These are phyloP conservation scores for Leptopterna dolabrata DNA, from an alignment of 2,888 invertebrate genomes.

Conservation along the genomic window DNA sequence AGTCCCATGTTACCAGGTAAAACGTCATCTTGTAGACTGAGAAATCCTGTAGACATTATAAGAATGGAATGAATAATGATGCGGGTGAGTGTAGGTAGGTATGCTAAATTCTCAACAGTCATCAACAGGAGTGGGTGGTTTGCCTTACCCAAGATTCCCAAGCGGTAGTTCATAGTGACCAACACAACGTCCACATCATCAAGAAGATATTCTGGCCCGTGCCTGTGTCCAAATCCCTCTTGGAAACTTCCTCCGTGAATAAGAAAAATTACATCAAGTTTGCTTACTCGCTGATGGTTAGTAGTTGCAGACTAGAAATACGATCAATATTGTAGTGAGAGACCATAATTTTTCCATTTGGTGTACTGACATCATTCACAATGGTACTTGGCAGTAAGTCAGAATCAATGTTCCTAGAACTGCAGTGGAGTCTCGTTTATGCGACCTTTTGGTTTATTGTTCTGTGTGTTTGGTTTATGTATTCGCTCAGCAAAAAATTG, in stretches of 20 bases:
- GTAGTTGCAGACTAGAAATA: no score
- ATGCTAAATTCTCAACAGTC: not conserved
- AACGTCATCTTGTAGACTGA: conserved; percentile 77
- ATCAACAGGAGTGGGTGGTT: not conserved
- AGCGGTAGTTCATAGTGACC: conserved; percentile 32
- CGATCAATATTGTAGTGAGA: no score
- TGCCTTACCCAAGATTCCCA: conserved; percentile 20
- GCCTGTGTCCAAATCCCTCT: not conserved
- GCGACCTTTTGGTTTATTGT: no score
- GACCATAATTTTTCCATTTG: no score
- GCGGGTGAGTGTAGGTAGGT: not conserved
- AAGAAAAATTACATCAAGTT: not conserved
- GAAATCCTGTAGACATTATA: conserved; percentile 71
- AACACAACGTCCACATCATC: conserved; percentile 18
- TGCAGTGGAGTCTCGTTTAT: no score
- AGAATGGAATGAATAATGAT: not conserved
- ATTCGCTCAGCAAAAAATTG: no score
- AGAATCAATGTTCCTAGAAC: no score
- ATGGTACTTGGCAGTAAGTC: no score
- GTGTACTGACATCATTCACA: no score
- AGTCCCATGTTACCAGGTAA: conserved; percentile 79
- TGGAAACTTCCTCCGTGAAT: conserved; percentile 44
- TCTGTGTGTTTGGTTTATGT: no score
- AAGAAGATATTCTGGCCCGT: conserved; percentile 28
- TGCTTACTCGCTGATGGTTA: not conserved